Conservation (phyloP, 2,113 vertebrate species). For the Megaceryle torquata region DNA sequence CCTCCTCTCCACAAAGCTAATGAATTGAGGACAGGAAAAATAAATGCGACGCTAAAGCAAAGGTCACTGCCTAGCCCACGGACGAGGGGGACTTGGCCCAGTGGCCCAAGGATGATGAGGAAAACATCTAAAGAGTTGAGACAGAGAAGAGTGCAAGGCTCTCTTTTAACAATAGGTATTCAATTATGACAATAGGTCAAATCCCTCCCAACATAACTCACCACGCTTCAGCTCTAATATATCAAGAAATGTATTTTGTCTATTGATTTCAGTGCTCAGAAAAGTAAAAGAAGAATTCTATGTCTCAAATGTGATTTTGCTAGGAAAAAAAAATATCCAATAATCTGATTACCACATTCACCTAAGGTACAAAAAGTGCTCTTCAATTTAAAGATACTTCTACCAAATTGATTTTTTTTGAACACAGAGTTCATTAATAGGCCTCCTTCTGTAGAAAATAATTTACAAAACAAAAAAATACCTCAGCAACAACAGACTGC, state of each 20-base stretch:
- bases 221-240: not conserved
- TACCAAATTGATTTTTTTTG: not conserved
- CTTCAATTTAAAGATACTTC: conserved; percentile 9
- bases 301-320: not conserved
- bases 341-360: not conserved
- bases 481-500: not conserved
- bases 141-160: not conserved
- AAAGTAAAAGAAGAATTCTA: conserved; percentile 10
- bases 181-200: not conserved
- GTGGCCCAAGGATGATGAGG: not conserved
- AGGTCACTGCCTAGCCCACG: accelerated
- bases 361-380: not conserved
- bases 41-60: not conserved
- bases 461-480: not conserved
- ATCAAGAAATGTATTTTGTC: not conserved
- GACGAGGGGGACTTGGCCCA: not conserved
- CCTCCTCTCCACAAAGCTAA: not conserved
- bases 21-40: not conserved
- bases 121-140: not conserved
- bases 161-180: not conserved
- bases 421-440: not conserved
- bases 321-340: not conserved
- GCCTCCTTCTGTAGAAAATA: not conserved
- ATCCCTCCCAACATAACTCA: not conserved
- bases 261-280: not conserved